Evolutionary conservation across 2,797 vertebrate species (phyloP), one percentile per base, ranked within the genome.

Genomic region (Chelon auratus): DNA sequence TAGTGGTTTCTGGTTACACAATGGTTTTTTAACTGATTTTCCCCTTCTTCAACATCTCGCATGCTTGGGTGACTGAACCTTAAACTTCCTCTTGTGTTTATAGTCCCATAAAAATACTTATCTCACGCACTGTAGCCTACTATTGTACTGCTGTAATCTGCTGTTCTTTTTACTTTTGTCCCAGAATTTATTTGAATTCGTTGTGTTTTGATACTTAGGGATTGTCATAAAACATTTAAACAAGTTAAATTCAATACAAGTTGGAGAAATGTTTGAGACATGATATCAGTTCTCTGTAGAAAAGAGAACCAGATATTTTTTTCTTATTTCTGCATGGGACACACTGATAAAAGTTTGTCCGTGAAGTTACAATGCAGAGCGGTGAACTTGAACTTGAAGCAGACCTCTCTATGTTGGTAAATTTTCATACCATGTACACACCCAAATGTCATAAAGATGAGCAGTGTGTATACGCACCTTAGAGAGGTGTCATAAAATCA

Each of bases 61-160:
- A 53, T 3, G 5, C 2, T 17, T 17, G 24, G 13, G 37, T 45
- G 14, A 18, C n/a, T 47, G 30, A 2, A 5, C 13, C 1, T 30
- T 51, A 15, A 18, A 43, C 62, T 56, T 74, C 59, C 18, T 62
- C 24, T 51, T 62, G 12, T 57, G 17, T 50, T 62, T 56, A 68
- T 9, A 0, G 18, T 33, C 0, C 14, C 4, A 55, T 6, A 64
- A 24, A 62, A 17, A 11, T 20, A 51, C 14, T 11, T 47, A 1
- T 26, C 22, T 12, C 30, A 33, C 6, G 4, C 30, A 7, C 5
- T 33, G 30, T 8, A 8, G 30, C 6, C 30, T 33, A 33, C 30
- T 6, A 33, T 5, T 5, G 30, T 8, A 33, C 6, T 33, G 6
- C 5, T 33, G 30, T 33, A 33, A 33, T 33, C 30, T 8, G 30